These are phyloP conservation scores for Pituophis catenifer DNA, from an alignment of 2,113 vertebrate genomes.

Conservation along the genomic window DNA sequence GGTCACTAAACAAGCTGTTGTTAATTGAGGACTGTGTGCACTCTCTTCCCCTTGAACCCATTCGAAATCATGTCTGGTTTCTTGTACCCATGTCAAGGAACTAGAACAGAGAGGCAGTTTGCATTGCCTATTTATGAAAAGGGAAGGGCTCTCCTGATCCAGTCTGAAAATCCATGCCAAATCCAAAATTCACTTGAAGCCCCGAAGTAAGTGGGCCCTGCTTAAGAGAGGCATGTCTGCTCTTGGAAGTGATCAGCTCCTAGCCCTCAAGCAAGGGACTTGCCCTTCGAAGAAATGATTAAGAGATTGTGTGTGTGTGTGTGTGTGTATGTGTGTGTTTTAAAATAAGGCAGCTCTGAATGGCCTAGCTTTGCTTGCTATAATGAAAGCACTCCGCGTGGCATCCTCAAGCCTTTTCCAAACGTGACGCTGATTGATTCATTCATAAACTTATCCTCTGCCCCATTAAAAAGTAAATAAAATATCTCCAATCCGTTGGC, in stretches of 20 bases:
- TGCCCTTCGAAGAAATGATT: slow-evolving; percentile 23
- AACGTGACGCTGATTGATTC: not conserved
- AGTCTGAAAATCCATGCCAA: not conserved
- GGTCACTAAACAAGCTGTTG: not conserved
- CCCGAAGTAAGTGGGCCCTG: not conserved
- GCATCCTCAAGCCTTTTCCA: slow-evolving; percentile 14
- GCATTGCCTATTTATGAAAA: not conserved
- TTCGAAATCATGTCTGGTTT: not conserved
- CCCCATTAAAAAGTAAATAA: not conserved
- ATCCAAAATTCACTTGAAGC: not conserved
- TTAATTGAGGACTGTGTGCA: not conserved
- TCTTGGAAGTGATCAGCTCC: slow-evolving; percentile 13
- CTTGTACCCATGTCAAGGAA: not conserved
- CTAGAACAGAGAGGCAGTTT: not conserved
- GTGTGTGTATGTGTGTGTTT: not conserved
- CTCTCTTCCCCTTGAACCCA: not conserved
- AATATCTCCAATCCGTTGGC: not conserved
- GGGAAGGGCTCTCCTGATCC: not conserved
- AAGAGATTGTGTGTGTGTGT: slow-evolving; percentile 13
- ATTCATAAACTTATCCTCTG: slow-evolving; percentile 4
- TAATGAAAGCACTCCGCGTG: not conserved
- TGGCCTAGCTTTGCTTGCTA: not conserved
- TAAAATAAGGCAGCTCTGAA: slow-evolving; percentile 2
- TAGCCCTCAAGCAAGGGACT: slow-evolving; percentile 25
- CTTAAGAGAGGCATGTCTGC: not conserved